Evolutionary conservation across 2,888 invertebrate species (phyloP), one percentile per base, ranked within the genome.

Genomic region (Zeuzera pyrina): DNA sequence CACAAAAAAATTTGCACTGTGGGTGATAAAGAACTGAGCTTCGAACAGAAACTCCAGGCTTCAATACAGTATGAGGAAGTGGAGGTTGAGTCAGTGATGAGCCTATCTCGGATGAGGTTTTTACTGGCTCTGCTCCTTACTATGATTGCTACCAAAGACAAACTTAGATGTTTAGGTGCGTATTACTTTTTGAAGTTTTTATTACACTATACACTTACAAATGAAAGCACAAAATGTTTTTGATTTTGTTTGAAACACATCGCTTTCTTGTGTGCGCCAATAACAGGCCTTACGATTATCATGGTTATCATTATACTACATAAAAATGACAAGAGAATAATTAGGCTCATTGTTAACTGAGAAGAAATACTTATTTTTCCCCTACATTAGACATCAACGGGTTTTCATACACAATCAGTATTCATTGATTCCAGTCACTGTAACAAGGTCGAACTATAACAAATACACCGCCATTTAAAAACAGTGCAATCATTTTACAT

Each of bases 91-190:
- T 78, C 86, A 1, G 72, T 76, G 3, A 91, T 91, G 88, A 84
- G 86, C 1, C 74, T 94, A 16, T 89, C 91, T 32, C 88, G 88
- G 45, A 90, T 95, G 88, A 86, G 94, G 35, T 87, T 92, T 43
- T 85, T 93, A 22, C 81, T 94, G 42, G 94, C 94, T 2, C 89
- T 94, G 25, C 85, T 94, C 24, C 71, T 94, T 31, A 93, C 93
- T 51, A 91, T 91, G 68, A 94, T 95, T 42, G 93, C 93, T 11
- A 88, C 89, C n/a, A 89, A 90, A 43, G 90, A 91, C 47, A 88
- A 90, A 52, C 84, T 94, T 27, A 88, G 89, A 39, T 90, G 90
- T 52, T 74, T 94, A 57, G 94, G 94, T 50, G 89, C 88, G 71
- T 91, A 91, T 36, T 37, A 49, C 56, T 46, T 51, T 49, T 57